phyloP scores from a whole-genome alignment of 1,140 invertebrate genomes.

The Drusus annulatus region DNA sequence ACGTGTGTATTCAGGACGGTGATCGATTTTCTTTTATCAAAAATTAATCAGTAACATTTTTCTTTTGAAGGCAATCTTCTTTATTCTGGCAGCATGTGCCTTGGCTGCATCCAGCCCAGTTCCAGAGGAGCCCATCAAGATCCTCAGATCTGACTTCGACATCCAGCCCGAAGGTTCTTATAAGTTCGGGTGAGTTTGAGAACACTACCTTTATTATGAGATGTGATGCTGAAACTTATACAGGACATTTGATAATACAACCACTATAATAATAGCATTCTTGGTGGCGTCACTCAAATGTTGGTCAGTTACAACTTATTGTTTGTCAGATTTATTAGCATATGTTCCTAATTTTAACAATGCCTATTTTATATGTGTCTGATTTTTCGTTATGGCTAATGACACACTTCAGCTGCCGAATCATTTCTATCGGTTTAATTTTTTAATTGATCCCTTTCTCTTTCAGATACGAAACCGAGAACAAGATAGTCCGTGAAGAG shows the following conservation, averaged over 20 bases:
- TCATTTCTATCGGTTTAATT: no score
- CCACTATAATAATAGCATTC: no score
- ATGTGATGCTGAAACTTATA: no score
- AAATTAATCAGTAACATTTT: not conserved
- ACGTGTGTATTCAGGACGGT: not conserved
- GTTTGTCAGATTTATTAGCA: no score
- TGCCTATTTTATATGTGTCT: no score
- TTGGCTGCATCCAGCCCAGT: conserved; percentile 59
- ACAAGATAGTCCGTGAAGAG: conserved; percentile 62
- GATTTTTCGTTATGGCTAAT: no score
- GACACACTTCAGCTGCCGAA: no score
- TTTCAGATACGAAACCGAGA: conserved; percentile 64
- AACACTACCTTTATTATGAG: not conserved
- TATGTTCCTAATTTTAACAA: no score
- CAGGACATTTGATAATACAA: no score
- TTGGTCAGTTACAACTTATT: no score
- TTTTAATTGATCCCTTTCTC: not conserved
- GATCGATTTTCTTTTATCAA: not conserved
- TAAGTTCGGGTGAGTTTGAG: conserved; percentile 61
- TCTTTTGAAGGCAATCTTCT: conserved; percentile 55
- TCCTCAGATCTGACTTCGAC: conserved; percentile 63
- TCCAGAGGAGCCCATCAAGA: conserved; percentile 55
- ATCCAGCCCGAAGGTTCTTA: conserved; percentile 64
- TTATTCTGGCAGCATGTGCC: conserved; percentile 63
- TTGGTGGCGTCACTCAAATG: no score